Evolutionary conservation across 2,797 vertebrate species (phyloP), one percentile per base, ranked within the genome.

Genomic region (Acipenser oxyrinchus): DNA sequence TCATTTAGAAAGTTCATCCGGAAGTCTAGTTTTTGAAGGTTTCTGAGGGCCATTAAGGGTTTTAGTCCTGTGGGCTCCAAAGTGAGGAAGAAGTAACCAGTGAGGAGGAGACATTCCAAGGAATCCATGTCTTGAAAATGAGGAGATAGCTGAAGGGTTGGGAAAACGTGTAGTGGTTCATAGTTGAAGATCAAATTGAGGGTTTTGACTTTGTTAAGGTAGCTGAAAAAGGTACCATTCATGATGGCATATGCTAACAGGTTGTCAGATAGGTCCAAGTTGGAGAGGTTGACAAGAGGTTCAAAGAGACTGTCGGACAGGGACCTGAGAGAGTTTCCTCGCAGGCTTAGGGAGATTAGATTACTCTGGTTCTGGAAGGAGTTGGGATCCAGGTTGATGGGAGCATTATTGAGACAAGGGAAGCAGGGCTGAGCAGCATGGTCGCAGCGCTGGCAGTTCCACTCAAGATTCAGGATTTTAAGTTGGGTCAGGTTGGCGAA

Each of bases 401-500:
- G 48, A 6, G 15, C 65, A 68, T 89, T 84, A 6, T 81, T 18
- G 3, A 74, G 79, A 64, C 93, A 95, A 13, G 92, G 89, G 68
- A 86, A 84, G 70, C 93, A 95, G 13, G 90, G 89, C 58, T 87
- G 85, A 4, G 79, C 86, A 51, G 92, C 89, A 15, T 94, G 91
- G 73, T 95, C 91, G 62, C 93, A 95, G 7, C 93, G 87, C 71
- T 93, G 92, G 70, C 93, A 94, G 63, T 94, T 95, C 80, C 92
- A 93, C 1, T 89, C 88, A 64, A 95, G 71, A 51, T 83, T 87
- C 7, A 95, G 84, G 12, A 52, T 0, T 0, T n/a, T 23, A 1
- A 95, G 83, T 5, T 53, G 15, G 0, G 78, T 83, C 50, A 95
- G 75, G 59, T 80, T 82, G 49, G 83, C 79, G 72, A 95, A 91